Evolutionary conservation across 2,888 invertebrate genomes (phyloP).

Genomic region (Pyrocoelia pectoralis): DNA sequence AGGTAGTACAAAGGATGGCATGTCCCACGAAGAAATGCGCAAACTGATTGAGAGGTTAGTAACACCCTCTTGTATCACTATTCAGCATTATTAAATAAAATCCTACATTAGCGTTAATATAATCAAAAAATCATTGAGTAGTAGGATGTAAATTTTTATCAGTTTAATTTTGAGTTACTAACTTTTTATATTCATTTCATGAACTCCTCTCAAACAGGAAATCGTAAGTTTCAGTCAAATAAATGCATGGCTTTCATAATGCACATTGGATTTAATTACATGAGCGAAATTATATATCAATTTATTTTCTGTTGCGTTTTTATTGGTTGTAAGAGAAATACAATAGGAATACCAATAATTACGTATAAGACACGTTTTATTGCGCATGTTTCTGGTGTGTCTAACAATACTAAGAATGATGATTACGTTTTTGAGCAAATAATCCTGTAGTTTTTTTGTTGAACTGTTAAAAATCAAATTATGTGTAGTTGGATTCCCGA

Average conservation of each 20-base stretch:
- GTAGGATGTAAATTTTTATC: too few species aligned
- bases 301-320: too few species aligned
- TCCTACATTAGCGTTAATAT: too few species aligned
- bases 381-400: too few species aligned
- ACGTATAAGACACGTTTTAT: too few species aligned
- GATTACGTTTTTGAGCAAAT: too few species aligned
- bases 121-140: too few species aligned
- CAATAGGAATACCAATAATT: too few species aligned
- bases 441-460: neutral
- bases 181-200: slow-evolving; percentile 51
- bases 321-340: neutral
- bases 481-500: too few species aligned
- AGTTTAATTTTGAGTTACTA: slow-evolving; percentile 11
- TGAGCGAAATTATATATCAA: neutral
- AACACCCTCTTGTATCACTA: slow-evolving; percentile 19
- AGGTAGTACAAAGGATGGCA: slow-evolving; percentile 85
- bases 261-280: slow-evolving; percentile 62
- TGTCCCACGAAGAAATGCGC: slow-evolving; percentile 96
- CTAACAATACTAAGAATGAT: too few species aligned
- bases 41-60: slow-evolving; percentile 93
- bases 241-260: slow-evolving; percentile 30
- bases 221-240: slow-evolving; percentile 70
- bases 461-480: neutral
- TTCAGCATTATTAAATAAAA: neutral
- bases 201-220: slow-evolving; percentile 73